These are phyloP conservation scores for Corydoras sp. DNA, from an alignment of 2,113 vertebrate species.

Conservation along the genomic window DNA sequence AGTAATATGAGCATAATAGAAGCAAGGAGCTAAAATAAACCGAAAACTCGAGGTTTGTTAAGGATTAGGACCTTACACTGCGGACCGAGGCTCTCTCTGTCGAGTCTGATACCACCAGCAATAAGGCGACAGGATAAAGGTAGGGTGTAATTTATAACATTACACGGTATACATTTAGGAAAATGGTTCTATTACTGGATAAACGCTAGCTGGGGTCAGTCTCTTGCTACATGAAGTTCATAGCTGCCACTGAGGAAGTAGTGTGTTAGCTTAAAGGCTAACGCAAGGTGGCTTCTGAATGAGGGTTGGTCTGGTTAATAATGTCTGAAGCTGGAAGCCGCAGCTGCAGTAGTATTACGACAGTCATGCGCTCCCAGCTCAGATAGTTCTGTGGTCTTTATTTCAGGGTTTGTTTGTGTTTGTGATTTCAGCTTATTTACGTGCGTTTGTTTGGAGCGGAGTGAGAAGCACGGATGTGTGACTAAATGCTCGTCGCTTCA, in stretches of 20 bases:
- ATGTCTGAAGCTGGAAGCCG: too few species aligned
- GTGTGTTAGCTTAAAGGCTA: not conserved
- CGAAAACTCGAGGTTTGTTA: not conserved
- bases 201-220: not conserved
- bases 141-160: not conserved
- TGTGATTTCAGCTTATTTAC: not conserved
- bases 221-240: not conserved
- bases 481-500: constrained; percentile 29
- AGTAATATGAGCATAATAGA: not conserved
- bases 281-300: not conserved
- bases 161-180: not conserved
- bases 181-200: not conserved
- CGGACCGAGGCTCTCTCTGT: not conserved
- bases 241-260: constrained; percentile 11
- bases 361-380: too few species aligned
- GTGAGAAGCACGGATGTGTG: constrained; percentile 38
- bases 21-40: not conserved
- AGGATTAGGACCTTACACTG: too few species aligned
- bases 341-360: too few species aligned
- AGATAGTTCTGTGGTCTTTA: not conserved
- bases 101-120: not conserved
- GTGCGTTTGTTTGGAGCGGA: constrained; percentile 1
- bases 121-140: not conserved
- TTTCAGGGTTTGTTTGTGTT: not conserved
- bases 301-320: not conserved